Evolutionary conservation across 2,888 invertebrate genomes (phyloP).

Genomic region (Dryocosmus kuriphilus): DNA sequence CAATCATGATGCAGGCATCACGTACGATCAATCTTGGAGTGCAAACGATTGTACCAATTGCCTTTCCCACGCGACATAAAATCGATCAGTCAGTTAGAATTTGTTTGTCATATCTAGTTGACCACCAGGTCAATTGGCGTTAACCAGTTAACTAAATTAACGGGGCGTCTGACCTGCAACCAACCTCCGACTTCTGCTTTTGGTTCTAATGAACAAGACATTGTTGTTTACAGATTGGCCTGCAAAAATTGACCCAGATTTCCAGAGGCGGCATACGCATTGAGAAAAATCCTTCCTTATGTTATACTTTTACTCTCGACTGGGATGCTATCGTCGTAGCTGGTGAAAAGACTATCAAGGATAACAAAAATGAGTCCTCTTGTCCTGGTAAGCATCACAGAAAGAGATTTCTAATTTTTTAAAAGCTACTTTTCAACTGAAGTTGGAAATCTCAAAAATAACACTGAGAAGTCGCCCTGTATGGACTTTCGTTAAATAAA

Average conservation of each 20-base stretch:
- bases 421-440: no score
- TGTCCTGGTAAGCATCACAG: slow-evolving; percentile 60
- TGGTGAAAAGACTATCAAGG: slow-evolving; percentile 77
- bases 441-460: no score
- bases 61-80: slow-evolving; percentile 67
- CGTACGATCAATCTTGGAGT: slow-evolving; percentile 37
- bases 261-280: slow-evolving; percentile 90
- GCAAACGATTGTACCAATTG: slow-evolving; percentile 36
- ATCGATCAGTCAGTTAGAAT: slow-evolving; percentile 44
- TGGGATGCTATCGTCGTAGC: slow-evolving; percentile 81
- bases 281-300: slow-evolving; percentile 86
- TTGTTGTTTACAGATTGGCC: slow-evolving; percentile 82
- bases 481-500: no score
- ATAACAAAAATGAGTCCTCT: slow-evolving; percentile 62
- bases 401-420: background rate
- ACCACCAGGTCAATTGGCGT: slow-evolving; percentile 67
- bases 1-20: slow-evolving; percentile 51
- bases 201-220: slow-evolving; percentile 7
- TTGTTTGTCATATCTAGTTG: slow-evolving; percentile 58
- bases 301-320: slow-evolving; percentile 85
- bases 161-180: slow-evolving; percentile 58
- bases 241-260: slow-evolving; percentile 85
- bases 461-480: no score
- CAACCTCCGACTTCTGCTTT: slow-evolving; percentile 43
- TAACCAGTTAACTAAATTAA: slow-evolving; percentile 69